phyloP scores from a whole-genome alignment of 2,113 vertebrate species.

The Lepus europaeus region DNA sequence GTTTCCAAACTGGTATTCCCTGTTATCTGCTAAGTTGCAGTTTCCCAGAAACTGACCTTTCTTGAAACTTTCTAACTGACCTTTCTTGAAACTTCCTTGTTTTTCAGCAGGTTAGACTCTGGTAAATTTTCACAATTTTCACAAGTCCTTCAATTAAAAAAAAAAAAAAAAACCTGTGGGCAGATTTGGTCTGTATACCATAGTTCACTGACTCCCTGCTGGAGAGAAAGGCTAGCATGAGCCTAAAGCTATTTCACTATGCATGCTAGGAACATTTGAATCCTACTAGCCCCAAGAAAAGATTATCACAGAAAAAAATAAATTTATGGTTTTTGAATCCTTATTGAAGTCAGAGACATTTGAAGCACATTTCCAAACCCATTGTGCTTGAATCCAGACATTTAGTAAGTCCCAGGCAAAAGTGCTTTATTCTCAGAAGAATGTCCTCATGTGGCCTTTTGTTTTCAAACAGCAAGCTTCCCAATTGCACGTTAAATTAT shows the following conservation, averaged over 20 bases:
- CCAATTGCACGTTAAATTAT: conserved; percentile 38
- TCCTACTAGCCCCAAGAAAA: background rate
- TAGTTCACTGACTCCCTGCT: background rate
- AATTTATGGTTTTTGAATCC: background rate
- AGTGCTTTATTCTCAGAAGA: conserved; percentile 36
- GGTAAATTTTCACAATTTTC: no score
- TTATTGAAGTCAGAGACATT: background rate
- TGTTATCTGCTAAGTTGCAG: no score
- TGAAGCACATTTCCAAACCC: background rate
- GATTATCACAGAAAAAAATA: background rate
- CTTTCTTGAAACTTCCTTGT: no score
- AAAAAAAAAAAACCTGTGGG: background rate
- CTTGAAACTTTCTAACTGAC: no score
- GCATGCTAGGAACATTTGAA: background rate
- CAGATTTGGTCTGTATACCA: background rate
- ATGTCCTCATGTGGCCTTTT: conserved; percentile 33
- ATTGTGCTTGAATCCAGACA: conserved; percentile 29
- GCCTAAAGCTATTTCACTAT: background rate
- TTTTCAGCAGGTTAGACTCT: no score
- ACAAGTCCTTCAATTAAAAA: background rate
- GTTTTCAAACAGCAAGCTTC: conserved; percentile 44
- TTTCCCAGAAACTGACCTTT: no score
- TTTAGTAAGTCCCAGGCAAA: background rate
- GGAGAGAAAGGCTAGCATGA: background rate
- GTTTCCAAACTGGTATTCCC: no score